Evolutionary conservation across 2,113 vertebrate genomes (phyloP), one percentile per base, ranked within the genome.

Genomic region (Poicephalus gulielmi): DNA sequence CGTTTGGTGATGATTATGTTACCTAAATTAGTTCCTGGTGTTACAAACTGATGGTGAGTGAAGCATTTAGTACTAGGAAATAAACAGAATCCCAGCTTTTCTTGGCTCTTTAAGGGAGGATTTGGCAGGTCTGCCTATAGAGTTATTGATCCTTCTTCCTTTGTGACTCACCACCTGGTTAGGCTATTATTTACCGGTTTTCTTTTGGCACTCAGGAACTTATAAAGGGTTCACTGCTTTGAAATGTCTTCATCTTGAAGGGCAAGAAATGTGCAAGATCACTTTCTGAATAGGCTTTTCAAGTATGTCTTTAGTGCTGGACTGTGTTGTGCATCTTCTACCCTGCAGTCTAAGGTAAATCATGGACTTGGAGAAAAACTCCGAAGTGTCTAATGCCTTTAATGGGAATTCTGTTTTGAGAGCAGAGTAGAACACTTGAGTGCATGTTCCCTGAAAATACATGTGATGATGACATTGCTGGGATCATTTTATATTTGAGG

Each of bases 181-280:
- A 84, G 88, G 60, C 81, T 87, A 23, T 95, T 96, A 95, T 95
- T 95, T 97, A 88, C 50, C 86, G 74, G 78, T 97, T 81, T 83
- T 69, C 4, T 68, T 97, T 76, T 50, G 62, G 10, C 11, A 71
- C 28, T 92, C 19, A 88, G 60, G 52, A 88, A 47, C 75, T 83
- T 83, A 28, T 71, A 62, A 94, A 24, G 55, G 73, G 14, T 73
- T 73, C 23, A 67, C 17, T 57, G 10, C 24, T 85, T 88, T 77
- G 39, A 74, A 81, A 86, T 91, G n/a, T 52, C 13, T 50, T 79
- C 9, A 8, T 66, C 49, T 88, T 22, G 22, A 83, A 88, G 44
- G 71, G 59, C 52, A 76, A 73, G 35, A 24, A 44, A 44, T 41
- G 31, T 91, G 62, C 28, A 31, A 66, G 44, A 43, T 37, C 7